These are phyloP conservation scores for Megaceryle maxima DNA, from an alignment of 2,113 vertebrate genomes.

Conservation along the genomic window DNA sequence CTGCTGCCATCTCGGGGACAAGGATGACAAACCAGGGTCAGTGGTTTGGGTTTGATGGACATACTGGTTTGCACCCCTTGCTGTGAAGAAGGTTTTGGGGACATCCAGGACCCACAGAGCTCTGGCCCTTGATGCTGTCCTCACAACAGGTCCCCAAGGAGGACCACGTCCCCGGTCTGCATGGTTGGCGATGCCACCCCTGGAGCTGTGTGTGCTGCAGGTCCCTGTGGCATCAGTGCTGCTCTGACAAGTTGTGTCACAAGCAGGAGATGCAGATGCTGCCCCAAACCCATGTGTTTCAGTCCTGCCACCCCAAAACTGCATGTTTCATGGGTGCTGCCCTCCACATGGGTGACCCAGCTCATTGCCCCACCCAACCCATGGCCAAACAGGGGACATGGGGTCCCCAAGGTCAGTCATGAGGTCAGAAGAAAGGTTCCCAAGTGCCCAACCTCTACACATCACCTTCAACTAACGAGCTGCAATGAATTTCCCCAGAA, in stretches of 20 bases:
- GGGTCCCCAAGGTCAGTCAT: background rate
- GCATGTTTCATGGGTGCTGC: background rate
- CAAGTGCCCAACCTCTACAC: background rate
- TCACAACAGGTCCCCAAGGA: background rate
- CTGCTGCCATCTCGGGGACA: background rate
- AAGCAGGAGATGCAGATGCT: background rate
- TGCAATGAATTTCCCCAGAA: background rate
- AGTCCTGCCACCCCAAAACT: background rate
- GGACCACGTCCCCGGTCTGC: accelerated
- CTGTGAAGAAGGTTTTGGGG: background rate
- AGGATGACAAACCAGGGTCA: background rate
- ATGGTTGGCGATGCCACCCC: accelerated
- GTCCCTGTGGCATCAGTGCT: accelerated
- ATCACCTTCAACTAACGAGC: background rate
- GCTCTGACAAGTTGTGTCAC: accelerated
- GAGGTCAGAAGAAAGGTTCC: background rate
- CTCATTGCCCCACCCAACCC: background rate
- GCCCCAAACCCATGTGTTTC: accelerated
- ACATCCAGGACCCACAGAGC: background rate
- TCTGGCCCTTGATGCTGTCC: background rate
- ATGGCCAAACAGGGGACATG: accelerated
- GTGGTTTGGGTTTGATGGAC: background rate
- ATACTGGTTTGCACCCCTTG: background rate
- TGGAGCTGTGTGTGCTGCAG: accelerated
- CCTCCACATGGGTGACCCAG: accelerated